Base-by-base conservation (phyloP, 2,888 invertebrate species). In the Steinernema hermaphroditum region DNA sequence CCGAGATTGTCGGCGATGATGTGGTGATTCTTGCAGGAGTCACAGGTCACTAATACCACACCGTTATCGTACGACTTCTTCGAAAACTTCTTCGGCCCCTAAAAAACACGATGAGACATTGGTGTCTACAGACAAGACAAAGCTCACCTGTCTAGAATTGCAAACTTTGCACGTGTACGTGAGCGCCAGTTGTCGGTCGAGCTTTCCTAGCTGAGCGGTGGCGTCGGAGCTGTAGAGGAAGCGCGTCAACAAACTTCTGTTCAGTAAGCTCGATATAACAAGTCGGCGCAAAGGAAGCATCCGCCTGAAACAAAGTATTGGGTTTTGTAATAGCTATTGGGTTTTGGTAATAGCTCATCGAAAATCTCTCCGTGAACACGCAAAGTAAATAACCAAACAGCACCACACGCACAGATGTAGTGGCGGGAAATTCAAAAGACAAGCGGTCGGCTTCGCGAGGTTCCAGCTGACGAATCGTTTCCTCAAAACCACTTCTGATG, bases 1-100 rank as follows among this genome's bases (percentile, higher is more conserved):
- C 93, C 93, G 0, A 97, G 89, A 88, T 97, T 95, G 87, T 97
- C 96, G 0, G 96, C 96, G 79, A 97, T 96, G 29, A 97, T 89
- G 88, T 97, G 97, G 87, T 93, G 91, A 86, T 93, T 95, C 62
- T 90, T 88, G 68, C 80, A 80, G 32, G 72, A 71, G 22, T 77
- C 91, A 87, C 97, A 97, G 71, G 91, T 91, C 0, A 96, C 93
- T 78, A 97, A 93, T 0, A 97, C 94, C 14, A 97, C 92, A 16
- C 97, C 85, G 22, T 80, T 74, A 27, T 83, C 82, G 76, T 85
- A 85, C 1, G 85, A 82, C 0, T 73, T 76, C 46, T 81, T 81
- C 4, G 85, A 77, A 72, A 85, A 84, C 24, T 80, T 75, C 70
- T 85, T 85, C 14, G 85, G 85, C 0, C 85, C 85, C 83, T 85